Base-by-base conservation (phyloP, 2,888 invertebrate genomes). In the Campaea margaritaria region DNA sequence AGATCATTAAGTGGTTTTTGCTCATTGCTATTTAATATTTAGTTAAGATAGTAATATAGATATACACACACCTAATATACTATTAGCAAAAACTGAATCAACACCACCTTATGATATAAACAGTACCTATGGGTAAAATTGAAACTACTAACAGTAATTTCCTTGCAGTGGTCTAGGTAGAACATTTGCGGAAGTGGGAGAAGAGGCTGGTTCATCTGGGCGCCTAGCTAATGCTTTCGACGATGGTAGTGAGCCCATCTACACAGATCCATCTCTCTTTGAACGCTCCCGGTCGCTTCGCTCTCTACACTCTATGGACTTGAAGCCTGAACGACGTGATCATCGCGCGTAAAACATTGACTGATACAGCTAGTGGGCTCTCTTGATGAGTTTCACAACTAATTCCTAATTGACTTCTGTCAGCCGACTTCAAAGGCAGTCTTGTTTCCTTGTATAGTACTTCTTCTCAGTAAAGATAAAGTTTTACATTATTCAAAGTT, bases 181-280 rank as follows among this genome's bases (percentile, higher is more conserved):
- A 69, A 87, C 86, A 11, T 92, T 89, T 58, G 81, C 82, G 0
- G 92, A 84, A 74, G 93, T 83, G 38, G 93, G 82, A 49, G 93
- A 83, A 64, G 91, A 83, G 75, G 86, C 82, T n/a, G 93, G 87
- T 56, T 94, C 89, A 15, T 90, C 85, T 65, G 93, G 90, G n/a
- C 82, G 91, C 12, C 70, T 92, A 59, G 90, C 92, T 2, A 91
- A 82, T 61, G 92, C 93, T 13, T 97, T 97, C 78, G 97, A 96
- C 79, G 97, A 98, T 83, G 97, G 97, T 38, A 97, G 97, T 81
- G 98, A 98, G 83, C 97, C 98, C 0, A 98, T 98, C 73, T 98
- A 98, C 87, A 97, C 97, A 0, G 97, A 98, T 87, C 97, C 97
- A 0, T 97, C 97, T 1, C 92, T 98, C 38, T 98, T 98, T 79